phyloP scores from a whole-genome alignment of 2,113 vertebrate species.

The Rhineura floridana region DNA sequence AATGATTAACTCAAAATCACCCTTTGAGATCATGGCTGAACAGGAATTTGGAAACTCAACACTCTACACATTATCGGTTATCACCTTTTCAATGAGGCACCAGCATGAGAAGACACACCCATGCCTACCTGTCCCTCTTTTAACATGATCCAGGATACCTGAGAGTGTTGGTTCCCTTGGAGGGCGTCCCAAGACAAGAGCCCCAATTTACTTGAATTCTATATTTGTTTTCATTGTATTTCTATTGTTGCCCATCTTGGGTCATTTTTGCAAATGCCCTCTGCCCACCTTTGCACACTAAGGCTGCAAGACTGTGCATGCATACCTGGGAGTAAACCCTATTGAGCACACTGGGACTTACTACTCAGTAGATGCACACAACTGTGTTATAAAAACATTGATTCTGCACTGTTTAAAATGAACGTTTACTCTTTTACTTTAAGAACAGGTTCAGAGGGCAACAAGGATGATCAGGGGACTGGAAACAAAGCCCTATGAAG shows the following conservation, averaged over 20 bases:
- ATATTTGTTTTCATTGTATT: not conserved
- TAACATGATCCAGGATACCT: not conserved
- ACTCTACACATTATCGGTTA: too few relatives aligned
- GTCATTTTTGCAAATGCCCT: not conserved
- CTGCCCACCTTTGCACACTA: not conserved
- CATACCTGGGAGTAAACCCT: accelerated
- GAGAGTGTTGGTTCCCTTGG: not conserved
- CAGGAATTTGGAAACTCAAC: not conserved
- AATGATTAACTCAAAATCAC: not conserved
- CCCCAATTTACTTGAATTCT: not conserved
- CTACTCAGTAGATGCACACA: not conserved
- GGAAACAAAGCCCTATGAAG: too few relatives aligned
- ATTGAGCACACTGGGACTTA: not conserved
- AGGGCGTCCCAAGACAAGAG: not conserved
- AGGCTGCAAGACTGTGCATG: not conserved
- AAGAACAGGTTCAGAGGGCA: too few relatives aligned
- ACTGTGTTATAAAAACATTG: not conserved
- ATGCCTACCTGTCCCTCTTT: too few relatives aligned
- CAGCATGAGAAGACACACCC: not conserved
- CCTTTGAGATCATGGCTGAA: not conserved
- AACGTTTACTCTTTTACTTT: too few relatives aligned
- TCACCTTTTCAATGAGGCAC: not conserved
- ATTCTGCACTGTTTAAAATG: not conserved
- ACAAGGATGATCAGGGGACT: too few relatives aligned
- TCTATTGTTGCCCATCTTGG: not conserved